Evolutionary conservation across 1,140 invertebrate genomes (phyloP), one percentile per base, ranked within the genome.

Genomic region (Caenorhabditis brenneri): DNA sequence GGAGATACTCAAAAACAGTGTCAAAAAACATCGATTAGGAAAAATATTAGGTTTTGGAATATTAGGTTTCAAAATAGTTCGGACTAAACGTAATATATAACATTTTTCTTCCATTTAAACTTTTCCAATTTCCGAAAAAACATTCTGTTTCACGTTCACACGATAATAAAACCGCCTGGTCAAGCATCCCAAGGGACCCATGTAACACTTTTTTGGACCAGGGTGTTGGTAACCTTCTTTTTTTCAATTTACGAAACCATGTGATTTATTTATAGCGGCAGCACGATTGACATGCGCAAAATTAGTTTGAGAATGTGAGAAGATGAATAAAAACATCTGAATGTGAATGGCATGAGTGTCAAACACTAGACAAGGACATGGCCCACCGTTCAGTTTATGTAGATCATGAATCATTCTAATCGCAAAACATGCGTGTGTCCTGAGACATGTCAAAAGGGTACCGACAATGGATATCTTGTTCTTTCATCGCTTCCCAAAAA

Each of bases 391-490:
- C 65, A 27, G 36, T 74, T 74, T 74, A 74, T 39, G 6, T 36
- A 74, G 19, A 42, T 74, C 36, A 31, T 74, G 65, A 74, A 74
- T 74, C 65, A 74, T 74, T 74, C 36, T 24, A 46, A 74, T 74
- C 65, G 65, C 65, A 74, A 74, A 74, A 74, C 33, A 74, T 42
- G 65, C 36, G 29, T 74, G 36, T 42, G 65, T 74, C 65, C 29
- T 7, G 65, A 42, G 65, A 42, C 19, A 24, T 74, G 65, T 74
- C 42, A 36, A 74, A 74, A 74, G 65, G 65, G 65, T 36, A 74
- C 65, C 65, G 65, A 74, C 65, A 74, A 74, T 31, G 65, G 65
- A 46, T 74, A 74, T 74, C 65, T 74, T 74, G 33, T 74, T 36
- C 6, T 74, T 74, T 74, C 33, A 74, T 74, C 65, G 60, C 12